Percentiles rank a stretch among this genome's conserved stretches.
These are phyloP conservation scores for Ctenosaura bakeri DNA, from an alignment of 2,797 vertebrate species.

Conservation along the genomic window DNA sequence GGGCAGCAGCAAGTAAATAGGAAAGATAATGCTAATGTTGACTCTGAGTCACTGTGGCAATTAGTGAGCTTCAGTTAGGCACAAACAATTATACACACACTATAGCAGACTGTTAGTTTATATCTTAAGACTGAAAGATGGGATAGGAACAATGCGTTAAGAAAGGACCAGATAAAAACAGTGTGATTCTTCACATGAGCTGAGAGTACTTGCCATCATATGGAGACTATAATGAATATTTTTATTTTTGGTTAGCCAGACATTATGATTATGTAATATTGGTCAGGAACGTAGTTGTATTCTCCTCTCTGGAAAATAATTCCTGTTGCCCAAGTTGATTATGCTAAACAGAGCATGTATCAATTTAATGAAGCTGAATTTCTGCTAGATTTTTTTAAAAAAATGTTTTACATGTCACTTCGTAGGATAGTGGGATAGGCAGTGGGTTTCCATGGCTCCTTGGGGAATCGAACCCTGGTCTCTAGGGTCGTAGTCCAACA, in stretches of 20 bases:
- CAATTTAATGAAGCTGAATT: background rate
- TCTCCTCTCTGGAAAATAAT: too few species aligned
- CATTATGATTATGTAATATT: too few species aligned
- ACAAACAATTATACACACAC: background rate
- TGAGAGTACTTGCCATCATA: background rate
- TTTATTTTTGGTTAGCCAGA: background rate
- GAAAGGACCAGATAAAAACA: background rate
- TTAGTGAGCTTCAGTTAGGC: conserved; percentile 17
- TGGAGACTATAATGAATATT: background rate
- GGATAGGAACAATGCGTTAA: background rate
- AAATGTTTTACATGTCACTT: too few species aligned
- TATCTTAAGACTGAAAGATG: background rate
- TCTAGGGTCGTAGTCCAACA: too few species aligned
- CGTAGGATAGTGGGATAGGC: too few species aligned
- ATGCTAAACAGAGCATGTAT: too few species aligned
- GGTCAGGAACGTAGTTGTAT: too few species aligned
- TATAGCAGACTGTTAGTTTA: background rate
- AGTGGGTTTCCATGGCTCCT: too few species aligned
- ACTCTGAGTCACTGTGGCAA: conserved; percentile 35
- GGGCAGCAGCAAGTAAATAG: conserved; percentile 22
- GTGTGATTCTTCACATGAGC: background rate
- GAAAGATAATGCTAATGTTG: conserved; percentile 16
- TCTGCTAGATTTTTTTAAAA: too few species aligned
- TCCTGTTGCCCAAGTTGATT: too few species aligned
- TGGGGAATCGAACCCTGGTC: too few species aligned